Base-by-base conservation (phyloP, 2,888 invertebrate genomes). In the Drosophila barbarae region DNA sequence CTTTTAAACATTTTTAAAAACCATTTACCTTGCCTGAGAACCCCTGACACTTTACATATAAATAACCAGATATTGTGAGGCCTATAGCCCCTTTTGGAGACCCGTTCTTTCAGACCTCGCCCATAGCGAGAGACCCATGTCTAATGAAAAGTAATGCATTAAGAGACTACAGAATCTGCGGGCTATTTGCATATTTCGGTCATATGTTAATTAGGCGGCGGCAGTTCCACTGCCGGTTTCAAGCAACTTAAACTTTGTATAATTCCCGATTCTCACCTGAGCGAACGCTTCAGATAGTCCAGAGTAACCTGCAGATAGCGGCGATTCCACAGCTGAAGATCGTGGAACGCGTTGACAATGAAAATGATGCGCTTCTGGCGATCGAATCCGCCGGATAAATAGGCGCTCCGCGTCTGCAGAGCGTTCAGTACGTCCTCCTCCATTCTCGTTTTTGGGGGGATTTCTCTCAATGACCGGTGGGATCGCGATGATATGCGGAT, bases 301-400 rank as follows among this genome's bases (percentile, higher is more conserved):
- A 89, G 86, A 51, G 88, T 88, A 60, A 87, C 76, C 69, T 89
- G 88, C 61, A 90, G 78, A 65, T 84, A 88, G 68, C 86, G 87
- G 44, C 87, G 87, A 77, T 89, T 89, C 89, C 89, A 89, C 58
- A 91, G 90, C 77, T 91, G 90, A 63, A 91, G 90, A 79, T 93
- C 93, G 60, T 90, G 88, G 63, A 93, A 92, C 68, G 93, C 91
- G 77, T 91, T 91, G 70, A 93, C 91, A 72, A 93, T 89, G 73
- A 94, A 89, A 77, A 94, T 88, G 54, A 93, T 92, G 69, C 92
- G 91, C 55, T 92, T 92, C 72, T 93, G 92, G 65, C 91, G 91
- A 89, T 94, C 94, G 70, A 92, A 90, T 72, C 93, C 93, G 73
- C 94, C 94, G 61, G 93, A 93, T 72, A 93, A 88, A 86, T 91